Base-by-base conservation (phyloP, 1,140 invertebrate species). In the Stenopsyche tienmushanensis region DNA sequence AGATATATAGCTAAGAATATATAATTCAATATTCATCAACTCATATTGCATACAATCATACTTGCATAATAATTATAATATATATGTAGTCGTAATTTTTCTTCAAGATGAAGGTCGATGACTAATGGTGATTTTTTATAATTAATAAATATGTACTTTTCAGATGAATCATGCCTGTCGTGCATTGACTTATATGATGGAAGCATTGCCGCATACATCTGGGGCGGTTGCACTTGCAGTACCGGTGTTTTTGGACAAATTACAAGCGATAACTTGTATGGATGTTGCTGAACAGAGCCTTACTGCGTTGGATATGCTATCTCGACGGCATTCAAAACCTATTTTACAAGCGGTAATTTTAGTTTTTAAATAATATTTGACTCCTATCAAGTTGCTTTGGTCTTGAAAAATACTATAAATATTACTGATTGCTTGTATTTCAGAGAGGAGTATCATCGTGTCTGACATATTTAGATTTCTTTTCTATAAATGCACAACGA, bases 121-220 rank as follows among this genome's bases (percentile, higher is more conserved):
- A n/a, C n/a, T n/a, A n/a, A n/a, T n/a, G n/a, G n/a, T n/a, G n/a
- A n/a, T n/a, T n/a, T n/a, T n/a, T n/a, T n/a, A n/a, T n/a, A n/a
- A n/a, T n/a, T n/a, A n/a, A n/a, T n/a, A n/a, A n/a, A n/a, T n/a
- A 47, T 62, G 62, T 66, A 65, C 69, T 71, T 72, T 73, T 0
- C 75, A 91, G 89, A 99, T 99, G 97, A 97, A 98, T 75, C 95
- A 99, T 78, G 96, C 97, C 0, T 98, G 96, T 78, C 89, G 97
- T 47, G 97, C 97, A 5, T 83, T 99, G 9, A 98, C 97, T 0
- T 99, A 99, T 76, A 98, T 99, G 96, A 93, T 99, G 88, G 97
- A 99, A 80, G 96, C 97, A 1, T 74, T 99, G 54, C 97, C 97
- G 0, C 86, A 97, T 34, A 97, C 96, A 10, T 96, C 96, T 23